phyloP scores from a whole-genome alignment of 2,113 vertebrate species.

The Pithys albifrons region DNA sequence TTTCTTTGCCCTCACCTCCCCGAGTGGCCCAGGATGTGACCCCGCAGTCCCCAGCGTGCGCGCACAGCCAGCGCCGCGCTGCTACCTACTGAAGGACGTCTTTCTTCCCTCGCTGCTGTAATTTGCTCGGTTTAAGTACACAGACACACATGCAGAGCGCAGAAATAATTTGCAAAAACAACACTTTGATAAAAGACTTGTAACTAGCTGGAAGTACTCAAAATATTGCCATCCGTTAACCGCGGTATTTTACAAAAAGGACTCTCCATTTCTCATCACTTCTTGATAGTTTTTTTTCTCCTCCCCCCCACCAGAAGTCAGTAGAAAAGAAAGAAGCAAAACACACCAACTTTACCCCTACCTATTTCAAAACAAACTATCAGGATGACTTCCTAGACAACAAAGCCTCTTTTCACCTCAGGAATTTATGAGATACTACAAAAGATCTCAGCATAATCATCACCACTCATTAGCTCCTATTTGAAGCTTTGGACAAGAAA shows the following conservation, averaged over 20 bases:
- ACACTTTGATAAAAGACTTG: not conserved
- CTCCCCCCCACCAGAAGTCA: not conserved
- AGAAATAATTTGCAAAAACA: not conserved
- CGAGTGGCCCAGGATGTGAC: not conserved
- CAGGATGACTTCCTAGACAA: not conserved
- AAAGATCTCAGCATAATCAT: constrained; percentile 5
- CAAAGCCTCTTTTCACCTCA: constrained; percentile 25
- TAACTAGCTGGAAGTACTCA: constrained; percentile 16
- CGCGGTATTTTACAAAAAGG: not conserved
- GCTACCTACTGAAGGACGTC: not conserved
- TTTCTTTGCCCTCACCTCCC: not conserved
- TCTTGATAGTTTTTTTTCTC: not conserved
- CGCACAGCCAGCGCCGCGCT: not conserved
- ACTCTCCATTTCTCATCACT: not conserved
- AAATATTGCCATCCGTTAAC: not conserved
- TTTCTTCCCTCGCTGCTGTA: not conserved
- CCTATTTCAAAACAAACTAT: constrained; percentile 20
- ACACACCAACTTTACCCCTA: not conserved
- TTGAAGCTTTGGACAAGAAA: not conserved
- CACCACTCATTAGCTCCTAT: not conserved
- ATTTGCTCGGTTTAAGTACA: not conserved
- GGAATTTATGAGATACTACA: constrained; percentile 3
- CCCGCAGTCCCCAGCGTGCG: rapidly evolving
- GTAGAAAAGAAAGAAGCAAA: not conserved
- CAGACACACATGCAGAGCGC: not conserved